Evolutionary conservation across 1,140 invertebrate species (phyloP).

Genomic region (Pinna nobilis): DNA sequence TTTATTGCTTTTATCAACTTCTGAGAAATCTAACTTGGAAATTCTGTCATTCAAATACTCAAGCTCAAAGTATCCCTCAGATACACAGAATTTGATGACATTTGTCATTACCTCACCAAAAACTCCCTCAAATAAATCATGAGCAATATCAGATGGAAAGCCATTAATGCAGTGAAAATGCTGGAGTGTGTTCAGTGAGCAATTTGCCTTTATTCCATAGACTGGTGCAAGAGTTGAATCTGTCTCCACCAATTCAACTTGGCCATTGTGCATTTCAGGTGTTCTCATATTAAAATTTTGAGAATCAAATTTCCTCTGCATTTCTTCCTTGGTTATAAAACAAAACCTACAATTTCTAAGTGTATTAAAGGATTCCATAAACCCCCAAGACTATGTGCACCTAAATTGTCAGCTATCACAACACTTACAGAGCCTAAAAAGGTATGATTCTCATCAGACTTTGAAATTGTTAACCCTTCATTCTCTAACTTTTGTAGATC

Average conservation of each 20-base stretch:
- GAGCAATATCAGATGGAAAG: conserved; percentile 29
- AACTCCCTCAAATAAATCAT: conserved; percentile 37
- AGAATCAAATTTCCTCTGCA: conserved; percentile 1
- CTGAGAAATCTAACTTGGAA: conserved; percentile 8
- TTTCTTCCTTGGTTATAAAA: conserved; percentile 11
- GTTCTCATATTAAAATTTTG: conserved; percentile 16
- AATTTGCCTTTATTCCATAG: conserved; percentile 29
- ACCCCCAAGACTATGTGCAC: conserved; percentile 8
- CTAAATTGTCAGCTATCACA: conserved; percentile 27
- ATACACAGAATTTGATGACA: conserved; percentile 16
- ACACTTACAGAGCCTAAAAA: conserved; percentile 11
- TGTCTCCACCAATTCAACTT: neutral
- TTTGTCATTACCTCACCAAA: conserved; percentile 23
- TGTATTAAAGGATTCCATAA: conserved; percentile 21
- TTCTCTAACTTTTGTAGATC: conserved; percentile 19
- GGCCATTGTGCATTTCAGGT: conserved; percentile 11
- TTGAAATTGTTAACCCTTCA: conserved; percentile 7
- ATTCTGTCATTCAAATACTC: conserved; percentile 16
- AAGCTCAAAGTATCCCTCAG: conserved; percentile 16
- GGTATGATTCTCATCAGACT: neutral
- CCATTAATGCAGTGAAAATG: conserved; percentile 16
- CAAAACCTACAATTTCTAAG: conserved; percentile 35
- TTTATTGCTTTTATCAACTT: conserved; percentile 20
- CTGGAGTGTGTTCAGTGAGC: conserved; percentile 6
- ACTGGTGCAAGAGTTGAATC: conserved; percentile 7